Base-by-base conservation (phyloP, 2,888 invertebrate species). In the Allacma fusca region DNA sequence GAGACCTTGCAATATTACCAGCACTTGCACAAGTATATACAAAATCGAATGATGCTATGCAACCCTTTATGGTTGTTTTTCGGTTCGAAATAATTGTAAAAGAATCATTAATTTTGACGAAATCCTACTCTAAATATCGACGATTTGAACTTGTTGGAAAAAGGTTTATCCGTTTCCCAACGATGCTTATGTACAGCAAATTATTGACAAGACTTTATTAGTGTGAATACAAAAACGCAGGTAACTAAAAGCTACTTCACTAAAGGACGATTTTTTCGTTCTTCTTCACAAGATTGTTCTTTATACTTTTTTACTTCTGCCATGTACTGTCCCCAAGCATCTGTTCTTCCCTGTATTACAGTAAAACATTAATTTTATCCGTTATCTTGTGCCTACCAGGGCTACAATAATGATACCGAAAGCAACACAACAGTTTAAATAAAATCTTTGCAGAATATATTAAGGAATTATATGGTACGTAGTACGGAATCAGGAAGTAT, bases 321-420 rank as follows among this genome's bases (percentile, higher is more conserved):
- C 91, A 96, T 92, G 86, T 97, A 97, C 29, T 95, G 90, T 0
- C 95, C 93, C 96, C 96, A 96, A 19, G 96, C 95, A 87, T 96
- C 96, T 86, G 93, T 94, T 43, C 85, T 84, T 65, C 85, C 84
- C 0, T 92, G 91, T 81, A 89, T 69, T 7, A 76, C 16, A 76
- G 23, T 50, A 50, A 59, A 50, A 44, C 26, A 75, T 16, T 21
- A 12, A 62, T 24, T 23, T 62, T 26, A 62, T 62, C 62, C 24
- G n/a, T 1, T 21, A 24, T 28, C 34, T 43, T 43, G 2, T 19
- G n/a, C 62, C 12, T 16, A 16, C 13, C 7, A 26, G 9, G 24
- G 23, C 1, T 34, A 7, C 7, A 12, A 26, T 40, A 26, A 9
- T 69, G 19, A 13, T n/a, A n/a, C n/a, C n/a, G n/a, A n/a, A n/a